Evolutionary conservation across 1,140 invertebrate genomes (phyloP), one percentile per base, ranked within the genome.

Genomic region (Euwallacea similis): DNA sequence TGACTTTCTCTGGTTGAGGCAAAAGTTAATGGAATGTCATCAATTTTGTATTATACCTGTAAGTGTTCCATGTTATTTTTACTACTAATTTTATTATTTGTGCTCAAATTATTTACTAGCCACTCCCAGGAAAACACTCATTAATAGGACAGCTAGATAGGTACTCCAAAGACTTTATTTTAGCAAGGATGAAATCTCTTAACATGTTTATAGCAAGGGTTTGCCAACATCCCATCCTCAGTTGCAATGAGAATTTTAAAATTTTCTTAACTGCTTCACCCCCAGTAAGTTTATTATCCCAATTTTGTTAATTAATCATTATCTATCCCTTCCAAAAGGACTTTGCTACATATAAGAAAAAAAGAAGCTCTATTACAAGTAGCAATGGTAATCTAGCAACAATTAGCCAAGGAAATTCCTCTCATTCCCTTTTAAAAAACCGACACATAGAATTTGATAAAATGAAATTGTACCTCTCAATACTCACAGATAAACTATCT

Each of bases 101-200:
- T 50, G 9, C 9, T 10, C 13, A 50, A 50, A 50, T 6, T 50
- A 2, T 2, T 50, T 67, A 62, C 66, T 84, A 91, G 89, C 90
- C 90, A 16, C 83, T 93, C 76, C 91, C 90, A 63, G 89, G 86
- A 66, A 91, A 92, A 77, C 90, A 92, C 79, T 87, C 88, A 13
- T 75, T 93, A 41, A 81, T 90, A 56, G 88, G 87, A 21, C 88
- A 89, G 76, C 77, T 93, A 63, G 90, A 92, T 81, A 83, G 90
- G 55, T 93, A 91, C 81, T 90, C 90, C 72, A 88, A 88, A 80
- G 89, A 91, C 75, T 93, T 93, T 81, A 87, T 92, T 59, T 81
- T 88, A 72, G 85, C 87, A 33, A 81, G 91, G 75, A 90, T 91
- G 87, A 85, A 86, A 69, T 83, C 89, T n/a, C 82, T 93, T 42